Conservation (phyloP, 2,888 invertebrate genomes). For the Toxonevra muliebris region DNA sequence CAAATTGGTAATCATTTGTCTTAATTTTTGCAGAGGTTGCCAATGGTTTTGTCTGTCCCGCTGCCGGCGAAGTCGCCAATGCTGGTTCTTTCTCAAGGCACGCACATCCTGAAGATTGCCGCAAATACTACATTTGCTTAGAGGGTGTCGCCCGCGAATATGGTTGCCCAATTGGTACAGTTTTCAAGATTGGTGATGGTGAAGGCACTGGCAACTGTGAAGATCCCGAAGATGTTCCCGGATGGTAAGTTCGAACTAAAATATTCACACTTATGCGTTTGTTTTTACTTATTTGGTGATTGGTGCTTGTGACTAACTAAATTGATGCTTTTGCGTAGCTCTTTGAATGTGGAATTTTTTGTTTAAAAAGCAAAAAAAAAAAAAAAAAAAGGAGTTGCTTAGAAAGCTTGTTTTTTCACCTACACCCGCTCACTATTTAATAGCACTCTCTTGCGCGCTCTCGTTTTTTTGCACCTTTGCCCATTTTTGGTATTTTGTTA, state of each 20-base stretch:
- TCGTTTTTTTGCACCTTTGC: neutral
- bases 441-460: constrained; percentile 11
- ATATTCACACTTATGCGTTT: neutral
- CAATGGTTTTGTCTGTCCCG: constrained; percentile 87
- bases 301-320: constrained; percentile 10
- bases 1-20: neutral
- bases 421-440: neutral
- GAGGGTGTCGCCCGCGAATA: constrained; percentile 92
- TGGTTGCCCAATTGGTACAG: constrained; percentile 94
- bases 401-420: neutral
- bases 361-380: too few species aligned
- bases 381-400: too few species aligned
- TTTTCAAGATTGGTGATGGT: constrained; percentile 91
- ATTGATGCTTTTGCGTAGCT: too few species aligned
- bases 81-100: constrained; percentile 93
- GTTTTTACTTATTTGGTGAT: neutral
- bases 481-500: neutral
- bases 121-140: constrained; percentile 94
- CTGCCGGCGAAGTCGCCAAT: constrained; percentile 79
- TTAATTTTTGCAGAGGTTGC: constrained; percentile 78
- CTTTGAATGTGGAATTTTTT: too few species aligned
- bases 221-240: constrained; percentile 94
- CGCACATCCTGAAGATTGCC: constrained; percentile 93
- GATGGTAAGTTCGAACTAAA: constrained; percentile 77
- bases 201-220: constrained; percentile 93